Percentiles rank a stretch among this genome's conserved stretches.
Conservation (phyloP, 2,797 vertebrate genomes). For the Protosalanx chinensis region DNA sequence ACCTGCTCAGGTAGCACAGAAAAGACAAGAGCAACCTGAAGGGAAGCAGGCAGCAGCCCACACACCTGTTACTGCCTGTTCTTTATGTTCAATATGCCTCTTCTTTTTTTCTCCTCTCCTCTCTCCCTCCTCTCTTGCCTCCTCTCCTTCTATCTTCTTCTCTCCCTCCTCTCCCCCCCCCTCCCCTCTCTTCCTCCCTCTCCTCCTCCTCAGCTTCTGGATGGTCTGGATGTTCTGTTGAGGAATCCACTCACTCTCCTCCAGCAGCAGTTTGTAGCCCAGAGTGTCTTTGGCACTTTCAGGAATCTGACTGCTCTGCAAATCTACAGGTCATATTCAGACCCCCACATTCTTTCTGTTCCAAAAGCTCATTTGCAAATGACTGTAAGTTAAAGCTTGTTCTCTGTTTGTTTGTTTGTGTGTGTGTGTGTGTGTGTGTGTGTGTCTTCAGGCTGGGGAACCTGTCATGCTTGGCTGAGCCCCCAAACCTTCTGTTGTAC, state of each 20-base stretch:
- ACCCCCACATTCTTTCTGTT: no score
- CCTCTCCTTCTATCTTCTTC: slow-evolving; percentile 31
- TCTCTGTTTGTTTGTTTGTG: neutral
- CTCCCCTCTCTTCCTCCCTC: slow-evolving; percentile 17
- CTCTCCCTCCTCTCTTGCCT: neutral
- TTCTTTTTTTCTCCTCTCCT: no score
- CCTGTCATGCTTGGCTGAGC: slow-evolving; percentile 68
- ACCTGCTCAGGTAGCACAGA: slow-evolving; percentile 78
- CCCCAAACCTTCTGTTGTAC: slow-evolving; percentile 63
- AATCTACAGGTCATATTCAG: slow-evolving; percentile 62
- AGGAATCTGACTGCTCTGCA: slow-evolving; percentile 69
- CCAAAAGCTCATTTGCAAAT: neutral
- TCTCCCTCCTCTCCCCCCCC: slow-evolving; percentile 32
- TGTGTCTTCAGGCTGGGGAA: slow-evolving; percentile 64
- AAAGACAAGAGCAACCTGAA: no score
- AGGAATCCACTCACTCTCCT: slow-evolving; percentile 59
- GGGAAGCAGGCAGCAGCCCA: slow-evolving; percentile 10
- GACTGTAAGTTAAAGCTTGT: neutral
- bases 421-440: neutral
- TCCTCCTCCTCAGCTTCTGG: slow-evolving; percentile 59
- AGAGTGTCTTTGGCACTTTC: slow-evolving; percentile 60
- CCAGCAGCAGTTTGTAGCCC: slow-evolving; percentile 70
- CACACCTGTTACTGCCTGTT: slow-evolving; percentile 51
- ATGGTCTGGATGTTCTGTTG: slow-evolving; percentile 69
- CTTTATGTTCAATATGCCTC: no score